Evolutionary conservation across 1,140 invertebrate genomes (phyloP).

Genomic region (Drosophila arizonae): DNA sequence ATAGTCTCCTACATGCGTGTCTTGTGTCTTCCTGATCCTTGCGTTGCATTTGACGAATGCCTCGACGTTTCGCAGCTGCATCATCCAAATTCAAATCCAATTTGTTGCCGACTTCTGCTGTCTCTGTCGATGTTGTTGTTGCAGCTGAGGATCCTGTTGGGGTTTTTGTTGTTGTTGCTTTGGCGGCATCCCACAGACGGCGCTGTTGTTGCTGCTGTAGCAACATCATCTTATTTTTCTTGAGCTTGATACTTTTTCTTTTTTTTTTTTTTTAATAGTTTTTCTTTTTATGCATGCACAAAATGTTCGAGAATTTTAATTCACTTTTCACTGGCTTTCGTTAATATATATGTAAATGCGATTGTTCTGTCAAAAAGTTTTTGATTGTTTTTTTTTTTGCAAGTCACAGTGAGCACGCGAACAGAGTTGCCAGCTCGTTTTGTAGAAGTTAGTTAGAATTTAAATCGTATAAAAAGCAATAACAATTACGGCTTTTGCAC

Average conservation of each 20-base stretch:
- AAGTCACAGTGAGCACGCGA: constrained; percentile 29
- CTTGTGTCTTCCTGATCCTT: constrained; percentile 10
- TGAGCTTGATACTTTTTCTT: no score
- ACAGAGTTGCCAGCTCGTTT: constrained; percentile 18
- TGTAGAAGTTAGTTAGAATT: not conserved
- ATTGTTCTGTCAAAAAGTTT: constrained; percentile 3
- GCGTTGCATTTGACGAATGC: constrained; percentile 8
- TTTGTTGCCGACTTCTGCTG: constrained; percentile 29
- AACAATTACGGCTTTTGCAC: not conserved
- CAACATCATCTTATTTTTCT: constrained; percentile 63
- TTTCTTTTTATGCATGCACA: not conserved
- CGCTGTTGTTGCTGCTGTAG: constrained; percentile 70
- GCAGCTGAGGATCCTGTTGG: constrained; percentile 5
- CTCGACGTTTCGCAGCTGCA: constrained; percentile 1
- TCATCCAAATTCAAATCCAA: constrained; percentile 22
- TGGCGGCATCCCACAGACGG: constrained; percentile 51
- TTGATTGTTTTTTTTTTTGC: constrained; percentile 18
- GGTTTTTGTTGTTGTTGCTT: constrained; percentile 14
- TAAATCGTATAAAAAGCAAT: not conserved
- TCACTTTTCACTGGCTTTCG: constrained; percentile 31
- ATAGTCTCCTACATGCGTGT: constrained; percentile 21
- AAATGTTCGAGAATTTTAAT: not conserved
- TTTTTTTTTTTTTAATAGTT: not conserved
- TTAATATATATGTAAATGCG: constrained; percentile 24
- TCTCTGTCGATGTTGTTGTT: constrained; percentile 21